These are phyloP conservation scores for Salminus brasiliensis DNA, from an alignment of 2,113 vertebrate species.

Conservation along the genomic window DNA sequence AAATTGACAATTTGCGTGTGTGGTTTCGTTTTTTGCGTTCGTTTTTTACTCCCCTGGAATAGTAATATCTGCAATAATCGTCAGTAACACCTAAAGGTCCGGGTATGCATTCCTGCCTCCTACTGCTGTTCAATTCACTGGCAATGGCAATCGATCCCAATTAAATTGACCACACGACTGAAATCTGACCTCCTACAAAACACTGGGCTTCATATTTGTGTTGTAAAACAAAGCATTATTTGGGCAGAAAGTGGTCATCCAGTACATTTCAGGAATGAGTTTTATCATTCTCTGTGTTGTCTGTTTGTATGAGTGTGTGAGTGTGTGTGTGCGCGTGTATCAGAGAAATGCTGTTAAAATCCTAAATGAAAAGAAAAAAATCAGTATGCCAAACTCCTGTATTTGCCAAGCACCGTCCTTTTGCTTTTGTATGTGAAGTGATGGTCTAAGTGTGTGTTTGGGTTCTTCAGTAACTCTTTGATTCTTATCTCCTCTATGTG, in stretches of 20 bases:
- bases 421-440: neutral
- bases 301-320: slow-evolving; percentile 3
- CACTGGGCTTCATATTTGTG: neutral
- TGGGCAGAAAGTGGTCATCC: neutral
- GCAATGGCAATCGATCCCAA: too few species aligned
- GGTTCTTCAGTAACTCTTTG: slow-evolving; percentile 52
- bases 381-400: slow-evolving; percentile 11
- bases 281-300: slow-evolving; percentile 68
- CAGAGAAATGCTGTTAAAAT: neutral
- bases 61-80: too few species aligned
- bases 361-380: slow-evolving; percentile 5
- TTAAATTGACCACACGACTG: too few species aligned
- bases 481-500: too few species aligned
- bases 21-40: neutral
- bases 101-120: too few species aligned
- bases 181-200: neutral
- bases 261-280: slow-evolving; percentile 65
- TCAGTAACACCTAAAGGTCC: too few species aligned
- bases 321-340: neutral
- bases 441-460: slow-evolving; percentile 64
- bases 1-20: neutral
- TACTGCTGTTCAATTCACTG: too few species aligned
- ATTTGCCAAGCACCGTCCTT: slow-evolving; percentile 5
- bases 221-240: neutral
- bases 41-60: too few species aligned